Conservation (phyloP, 2,888 invertebrate species). For the Euzophera pinguis region DNA sequence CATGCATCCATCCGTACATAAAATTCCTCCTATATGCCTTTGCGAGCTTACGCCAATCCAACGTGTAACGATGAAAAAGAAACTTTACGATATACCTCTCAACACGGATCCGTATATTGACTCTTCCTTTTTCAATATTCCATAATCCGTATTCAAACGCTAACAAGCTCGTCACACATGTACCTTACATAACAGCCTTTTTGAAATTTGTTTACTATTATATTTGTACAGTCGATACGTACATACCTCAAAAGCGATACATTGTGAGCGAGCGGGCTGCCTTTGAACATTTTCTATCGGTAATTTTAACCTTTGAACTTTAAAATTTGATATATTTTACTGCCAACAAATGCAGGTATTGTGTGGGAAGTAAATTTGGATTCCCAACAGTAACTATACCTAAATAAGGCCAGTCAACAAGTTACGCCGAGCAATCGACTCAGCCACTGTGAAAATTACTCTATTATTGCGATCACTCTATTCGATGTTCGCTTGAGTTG, state of each 20-base stretch:
- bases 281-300: neutral
- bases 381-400: neutral
- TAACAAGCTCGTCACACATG: constrained; percentile 8
- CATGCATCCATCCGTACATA: neutral
- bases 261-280: neutral
- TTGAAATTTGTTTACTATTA: neutral
- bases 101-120: neutral
- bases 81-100: constrained; percentile 1
- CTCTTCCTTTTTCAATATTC: constrained; percentile 5
- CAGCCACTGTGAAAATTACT: constrained; percentile 5
- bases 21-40: neutral
- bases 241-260: neutral
- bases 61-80: constrained; percentile 4
- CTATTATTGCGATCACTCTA: constrained; percentile 2
- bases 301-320: neutral
- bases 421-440: neutral
- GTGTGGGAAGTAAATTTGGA: neutral
- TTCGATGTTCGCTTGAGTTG: neutral
- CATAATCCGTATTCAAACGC: constrained; percentile 1
- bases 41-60: constrained; percentile 3
- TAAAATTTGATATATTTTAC: neutral
- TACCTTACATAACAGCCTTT: neutral
- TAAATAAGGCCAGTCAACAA: constrained; percentile 3
- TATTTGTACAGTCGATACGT: constrained; percentile 7
- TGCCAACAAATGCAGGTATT: neutral